phyloP scores from a whole-genome alignment of 2,797 vertebrate species.

The Eleutherodactylus coqui region DNA sequence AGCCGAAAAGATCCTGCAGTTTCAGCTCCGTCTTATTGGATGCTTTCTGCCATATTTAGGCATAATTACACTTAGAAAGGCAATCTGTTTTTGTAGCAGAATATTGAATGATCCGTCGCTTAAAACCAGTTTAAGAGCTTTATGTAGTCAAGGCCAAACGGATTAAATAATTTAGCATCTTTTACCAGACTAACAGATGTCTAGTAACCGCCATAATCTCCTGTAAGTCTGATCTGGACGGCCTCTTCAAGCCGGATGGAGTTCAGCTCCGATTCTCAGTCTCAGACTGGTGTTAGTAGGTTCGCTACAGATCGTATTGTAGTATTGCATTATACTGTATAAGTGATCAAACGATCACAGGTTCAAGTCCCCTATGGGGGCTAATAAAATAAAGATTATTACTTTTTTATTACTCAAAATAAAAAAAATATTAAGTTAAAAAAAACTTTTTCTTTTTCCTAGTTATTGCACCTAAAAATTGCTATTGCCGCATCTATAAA shows the following conservation, averaged over 20 bases:
- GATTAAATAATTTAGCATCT: slow-evolving; percentile 36
- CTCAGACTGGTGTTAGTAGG: too few relatives aligned
- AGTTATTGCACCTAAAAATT: too few relatives aligned
- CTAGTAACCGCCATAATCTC: slow-evolving; percentile 6
- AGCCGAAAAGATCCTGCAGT: neutral
- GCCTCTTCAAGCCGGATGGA: neutral
- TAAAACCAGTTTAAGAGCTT: slow-evolving; percentile 3
- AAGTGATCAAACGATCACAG: too few relatives aligned
- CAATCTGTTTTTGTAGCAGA: neutral
- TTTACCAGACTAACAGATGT: slow-evolving; percentile 38
- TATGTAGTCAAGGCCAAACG: slow-evolving; percentile 22
- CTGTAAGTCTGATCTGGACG: neutral
- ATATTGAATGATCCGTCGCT: neutral
- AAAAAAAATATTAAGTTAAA: too few relatives aligned
- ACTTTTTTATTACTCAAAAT: too few relatives aligned
- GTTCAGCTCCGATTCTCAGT: too few relatives aligned
- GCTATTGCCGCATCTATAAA: too few relatives aligned
- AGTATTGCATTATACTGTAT: too few relatives aligned
- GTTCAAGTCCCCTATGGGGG: too few relatives aligned
- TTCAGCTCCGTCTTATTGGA: neutral
- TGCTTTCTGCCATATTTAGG: neutral
- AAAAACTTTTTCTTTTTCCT: too few relatives aligned
- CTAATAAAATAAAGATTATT: too few relatives aligned
- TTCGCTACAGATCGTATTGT: too few relatives aligned
- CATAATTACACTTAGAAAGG: neutral